Percentiles rank a stretch among this genome's conserved stretches.
Evolutionary conservation across 2,113 vertebrate genomes (phyloP).

Genomic region (Pycnonotus jocosus): DNA sequence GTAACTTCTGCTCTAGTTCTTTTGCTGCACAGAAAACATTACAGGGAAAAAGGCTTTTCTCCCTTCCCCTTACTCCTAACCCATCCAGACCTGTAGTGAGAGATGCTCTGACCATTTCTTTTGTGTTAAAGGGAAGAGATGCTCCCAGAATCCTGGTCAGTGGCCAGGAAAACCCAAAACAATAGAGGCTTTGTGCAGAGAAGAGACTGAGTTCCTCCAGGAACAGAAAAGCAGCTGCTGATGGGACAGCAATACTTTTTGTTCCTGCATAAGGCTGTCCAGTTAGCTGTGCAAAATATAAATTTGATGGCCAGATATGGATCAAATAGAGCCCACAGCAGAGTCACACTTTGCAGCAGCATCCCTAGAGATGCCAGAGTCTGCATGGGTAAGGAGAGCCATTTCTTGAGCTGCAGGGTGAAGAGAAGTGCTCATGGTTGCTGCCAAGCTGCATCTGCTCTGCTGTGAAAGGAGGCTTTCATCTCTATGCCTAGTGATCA

Average conservation of each 20-base stretch:
- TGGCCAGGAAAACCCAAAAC: not conserved
- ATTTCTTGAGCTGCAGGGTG: not conserved
- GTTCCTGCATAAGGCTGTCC: not conserved
- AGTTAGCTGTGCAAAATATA: not conserved
- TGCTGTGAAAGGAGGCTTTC: not conserved
- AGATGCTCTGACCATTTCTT: not conserved
- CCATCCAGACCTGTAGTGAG: not conserved
- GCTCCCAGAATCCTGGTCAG: not conserved
- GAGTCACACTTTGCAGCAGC: not conserved
- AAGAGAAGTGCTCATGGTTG: not conserved
- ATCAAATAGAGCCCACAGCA: not conserved
- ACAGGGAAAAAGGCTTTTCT: not conserved
- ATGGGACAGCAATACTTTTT: not conserved
- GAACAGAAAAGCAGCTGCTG: not conserved
- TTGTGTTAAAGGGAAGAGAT: not conserved
- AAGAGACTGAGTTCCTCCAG: not conserved
- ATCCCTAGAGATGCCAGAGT: not conserved
- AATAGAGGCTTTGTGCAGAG: not conserved
- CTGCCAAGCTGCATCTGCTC: not conserved
- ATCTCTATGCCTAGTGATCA: not conserved
- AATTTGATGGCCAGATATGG: not conserved
- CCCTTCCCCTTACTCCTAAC: not conserved
- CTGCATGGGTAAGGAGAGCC: not conserved
- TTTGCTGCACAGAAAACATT: not conserved
- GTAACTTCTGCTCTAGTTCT: not conserved